These are phyloP conservation scores for Agrochola lota DNA, from an alignment of 2,888 invertebrate species.

Conservation along the genomic window DNA sequence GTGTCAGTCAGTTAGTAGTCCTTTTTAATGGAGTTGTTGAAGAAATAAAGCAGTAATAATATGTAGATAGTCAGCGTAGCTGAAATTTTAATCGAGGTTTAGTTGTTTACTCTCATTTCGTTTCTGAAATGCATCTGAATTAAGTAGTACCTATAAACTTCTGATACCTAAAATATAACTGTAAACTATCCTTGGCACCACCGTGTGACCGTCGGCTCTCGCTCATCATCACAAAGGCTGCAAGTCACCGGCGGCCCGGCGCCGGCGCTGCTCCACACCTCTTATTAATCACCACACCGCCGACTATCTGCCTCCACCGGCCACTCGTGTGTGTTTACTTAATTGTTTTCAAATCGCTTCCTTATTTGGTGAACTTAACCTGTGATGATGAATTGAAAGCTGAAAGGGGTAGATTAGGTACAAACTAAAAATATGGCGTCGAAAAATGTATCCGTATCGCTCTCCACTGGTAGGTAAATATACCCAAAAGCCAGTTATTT, in stretches of 20 bases:
- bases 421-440: not conserved
- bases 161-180: not conserved
- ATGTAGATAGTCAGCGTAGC: not conserved
- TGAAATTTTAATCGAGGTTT: not conserved
- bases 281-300: slow-evolving; percentile 84
- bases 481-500: not conserved
- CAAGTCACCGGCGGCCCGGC: slow-evolving; percentile 87
- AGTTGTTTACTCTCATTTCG: not conserved
- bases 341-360: slow-evolving; percentile 68
- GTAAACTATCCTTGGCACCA: slow-evolving; percentile 24
- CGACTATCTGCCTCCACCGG: slow-evolving; percentile 68
- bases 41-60: not conserved
- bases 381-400: not conserved
- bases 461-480: not conserved
- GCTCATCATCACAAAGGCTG: slow-evolving; percentile 69
- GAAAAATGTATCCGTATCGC: not conserved
- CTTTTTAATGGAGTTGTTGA: not conserved
- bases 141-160: not conserved
- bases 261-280: slow-evolving; percentile 78
- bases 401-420: no score
- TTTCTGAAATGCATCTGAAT: not conserved
- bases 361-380: slow-evolving; percentile 41
- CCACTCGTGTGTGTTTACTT: slow-evolving; percentile 68
- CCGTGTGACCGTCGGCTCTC: slow-evolving; percentile 74
- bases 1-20: not conserved